Conservation (phyloP, 1,140 invertebrate genomes). For the Harpegnathos saltator region DNA sequence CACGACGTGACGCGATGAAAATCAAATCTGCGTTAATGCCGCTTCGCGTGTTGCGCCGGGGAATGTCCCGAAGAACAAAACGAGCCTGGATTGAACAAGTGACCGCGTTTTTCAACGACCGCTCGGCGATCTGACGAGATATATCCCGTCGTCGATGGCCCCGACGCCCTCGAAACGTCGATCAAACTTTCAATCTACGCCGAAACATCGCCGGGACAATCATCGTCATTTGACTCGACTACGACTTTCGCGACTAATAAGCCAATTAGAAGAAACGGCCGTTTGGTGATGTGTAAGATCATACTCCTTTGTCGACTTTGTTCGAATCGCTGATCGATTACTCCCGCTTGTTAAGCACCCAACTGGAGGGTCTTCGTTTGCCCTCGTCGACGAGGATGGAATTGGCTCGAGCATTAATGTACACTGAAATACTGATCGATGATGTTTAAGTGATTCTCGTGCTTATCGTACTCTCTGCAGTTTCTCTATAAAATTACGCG, state of each 20-base stretch:
- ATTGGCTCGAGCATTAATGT: background rate
- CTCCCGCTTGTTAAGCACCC: background rate
- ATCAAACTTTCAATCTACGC: constrained; percentile 54
- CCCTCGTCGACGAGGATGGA: background rate
- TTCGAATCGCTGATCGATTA: constrained; percentile 33
- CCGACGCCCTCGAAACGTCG: constrained; percentile 21
- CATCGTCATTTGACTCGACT: constrained; percentile 9
- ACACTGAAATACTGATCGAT: background rate
- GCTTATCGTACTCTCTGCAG: too few relatives aligned
- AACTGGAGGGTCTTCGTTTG: background rate
- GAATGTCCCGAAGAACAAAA: constrained; percentile 32
- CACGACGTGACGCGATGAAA: constrained; percentile 30
- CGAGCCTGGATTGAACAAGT: constrained; percentile 29
- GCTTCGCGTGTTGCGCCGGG: constrained; percentile 12
- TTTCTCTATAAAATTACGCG: too few relatives aligned
- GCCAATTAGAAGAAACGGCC: constrained; percentile 11
- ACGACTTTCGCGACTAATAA: constrained; percentile 42
- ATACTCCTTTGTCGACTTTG: background rate
- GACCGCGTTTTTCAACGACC: constrained; percentile 51
- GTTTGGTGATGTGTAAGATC: background rate
- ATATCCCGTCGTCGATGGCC: constrained; percentile 24
- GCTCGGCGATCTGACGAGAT: constrained; percentile 31
- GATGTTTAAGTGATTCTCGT: too few relatives aligned
- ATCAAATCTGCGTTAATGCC: constrained; percentile 56
- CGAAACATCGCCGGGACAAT: background rate